A percentile compares a stretch with the other conserved stretches of the same genome.
Evolutionary conservation across 2,888 invertebrate species (phyloP).

Genomic region (Caenorhabditis japonica): DNA sequence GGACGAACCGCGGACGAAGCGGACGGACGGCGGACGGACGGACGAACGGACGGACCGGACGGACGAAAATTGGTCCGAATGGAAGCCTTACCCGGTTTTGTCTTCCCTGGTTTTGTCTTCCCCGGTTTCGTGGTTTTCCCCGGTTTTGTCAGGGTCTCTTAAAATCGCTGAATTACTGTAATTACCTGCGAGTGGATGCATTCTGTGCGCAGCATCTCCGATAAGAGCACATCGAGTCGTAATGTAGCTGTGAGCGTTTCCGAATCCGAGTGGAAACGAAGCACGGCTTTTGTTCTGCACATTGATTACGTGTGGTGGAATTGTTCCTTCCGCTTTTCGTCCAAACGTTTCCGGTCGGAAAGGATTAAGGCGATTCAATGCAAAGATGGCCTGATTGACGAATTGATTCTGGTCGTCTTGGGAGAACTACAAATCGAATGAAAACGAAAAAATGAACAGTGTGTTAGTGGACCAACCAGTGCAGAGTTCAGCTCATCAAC

Average conservation of each 20-base stretch:
- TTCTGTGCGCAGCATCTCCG: slow-evolving; percentile 84
- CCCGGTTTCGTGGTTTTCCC: too few relatives aligned
- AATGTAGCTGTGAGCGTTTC: slow-evolving; percentile 89
- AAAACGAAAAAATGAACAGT: not conserved
- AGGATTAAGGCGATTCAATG: slow-evolving; percentile 63
- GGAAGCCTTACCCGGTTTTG: too few relatives aligned
- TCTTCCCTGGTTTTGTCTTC: too few relatives aligned
- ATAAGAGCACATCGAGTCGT: slow-evolving; percentile 87
- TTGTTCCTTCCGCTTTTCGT: slow-evolving; percentile 74
- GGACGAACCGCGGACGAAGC: too few relatives aligned
- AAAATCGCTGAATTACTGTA: too few relatives aligned
- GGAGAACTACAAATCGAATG: slow-evolving; percentile 71
- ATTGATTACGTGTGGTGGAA: slow-evolving; percentile 84
- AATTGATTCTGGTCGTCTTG: slow-evolving; percentile 71
- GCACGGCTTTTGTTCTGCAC: slow-evolving; percentile 84
- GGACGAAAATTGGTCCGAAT: too few relatives aligned
- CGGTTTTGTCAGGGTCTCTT: too few relatives aligned
- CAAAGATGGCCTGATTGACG: slow-evolving; percentile 70
- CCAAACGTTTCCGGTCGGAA: slow-evolving; percentile 77
- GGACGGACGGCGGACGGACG: too few relatives aligned
- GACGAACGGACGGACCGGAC: too few relatives aligned
- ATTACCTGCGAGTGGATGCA: slow-evolving; percentile 88
- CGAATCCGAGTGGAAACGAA: slow-evolving; percentile 91
- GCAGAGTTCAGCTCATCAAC: slow-evolving; percentile 90
- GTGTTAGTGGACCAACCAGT: slow-evolving; percentile 81